Evolutionary conservation across 2,113 vertebrate genomes (phyloP).

Genomic region (Corvus moneduloides): DNA sequence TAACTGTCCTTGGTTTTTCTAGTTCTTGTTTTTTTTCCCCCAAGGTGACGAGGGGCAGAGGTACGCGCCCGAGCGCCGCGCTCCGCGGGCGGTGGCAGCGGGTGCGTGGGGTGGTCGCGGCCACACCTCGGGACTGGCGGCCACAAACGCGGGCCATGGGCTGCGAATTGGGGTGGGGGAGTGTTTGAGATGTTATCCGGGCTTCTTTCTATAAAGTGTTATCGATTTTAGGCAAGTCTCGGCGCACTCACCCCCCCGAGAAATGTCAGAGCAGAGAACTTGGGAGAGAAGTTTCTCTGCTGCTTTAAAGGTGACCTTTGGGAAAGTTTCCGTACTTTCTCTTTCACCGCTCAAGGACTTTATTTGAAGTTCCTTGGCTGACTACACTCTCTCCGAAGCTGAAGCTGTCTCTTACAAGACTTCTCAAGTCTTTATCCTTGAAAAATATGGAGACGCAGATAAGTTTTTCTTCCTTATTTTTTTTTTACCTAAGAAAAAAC

Average conservation of each 20-base stretch:
- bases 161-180: neutral
- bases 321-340: conserved; percentile 31
- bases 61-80: neutral
- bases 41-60: neutral
- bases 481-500: neutral
- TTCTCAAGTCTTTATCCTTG: neutral
- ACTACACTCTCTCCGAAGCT: neutral
- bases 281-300: neutral
- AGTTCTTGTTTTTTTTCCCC: accelerated
- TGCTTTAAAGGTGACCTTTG: conserved; percentile 23
- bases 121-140: neutral
- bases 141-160: neutral
- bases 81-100: neutral
- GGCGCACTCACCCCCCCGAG: neutral
- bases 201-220: neutral
- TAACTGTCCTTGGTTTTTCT: neutral
- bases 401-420: neutral
- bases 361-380: neutral
- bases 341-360: neutral
- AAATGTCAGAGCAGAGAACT: neutral
- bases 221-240: neutral
- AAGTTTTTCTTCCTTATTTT: neutral
- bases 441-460: neutral
- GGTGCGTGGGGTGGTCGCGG: neutral
- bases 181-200: neutral